Conservation (phyloP, 2,113 vertebrate species). For the Tapirus terrestris region DNA sequence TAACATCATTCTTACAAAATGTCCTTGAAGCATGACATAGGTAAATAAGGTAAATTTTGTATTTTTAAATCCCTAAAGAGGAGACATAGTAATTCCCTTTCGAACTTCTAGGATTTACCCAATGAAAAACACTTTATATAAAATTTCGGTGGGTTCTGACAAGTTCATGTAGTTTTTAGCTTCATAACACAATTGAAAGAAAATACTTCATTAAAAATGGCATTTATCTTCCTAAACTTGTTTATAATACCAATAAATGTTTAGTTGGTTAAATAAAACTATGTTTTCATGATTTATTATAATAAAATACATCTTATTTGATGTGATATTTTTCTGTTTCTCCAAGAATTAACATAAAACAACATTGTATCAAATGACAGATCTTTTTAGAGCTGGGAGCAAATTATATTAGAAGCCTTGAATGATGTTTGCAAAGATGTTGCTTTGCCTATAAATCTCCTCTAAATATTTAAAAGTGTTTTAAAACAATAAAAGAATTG, state of each 20-base stretch:
- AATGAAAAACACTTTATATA: neutral
- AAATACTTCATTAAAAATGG: slow-evolving; percentile 55
- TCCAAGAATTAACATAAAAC: slow-evolving; percentile 46
- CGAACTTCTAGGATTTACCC: neutral
- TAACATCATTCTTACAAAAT: neutral
- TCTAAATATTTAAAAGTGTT: slow-evolving; percentile 62
- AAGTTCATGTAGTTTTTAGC: neutral
- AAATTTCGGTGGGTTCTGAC: neutral
- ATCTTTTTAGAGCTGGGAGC: slow-evolving; percentile 33
- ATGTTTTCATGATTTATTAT: slow-evolving; percentile 30
- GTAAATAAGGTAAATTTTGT: neutral
- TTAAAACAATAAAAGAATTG: slow-evolving; percentile 55
- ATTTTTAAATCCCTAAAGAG: neutral
- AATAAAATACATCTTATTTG: slow-evolving; percentile 40
- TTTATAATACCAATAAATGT: slow-evolving; percentile 47
- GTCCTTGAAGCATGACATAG: neutral
- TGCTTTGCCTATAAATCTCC: slow-evolving; percentile 57
- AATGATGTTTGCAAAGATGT: slow-evolving; percentile 52
- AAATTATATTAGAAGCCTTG: slow-evolving; percentile 49
- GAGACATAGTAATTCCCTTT: neutral
- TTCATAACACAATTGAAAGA: neutral
- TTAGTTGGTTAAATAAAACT: slow-evolving; percentile 42
- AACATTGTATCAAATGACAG: slow-evolving; percentile 39
- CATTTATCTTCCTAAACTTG: slow-evolving; percentile 36
- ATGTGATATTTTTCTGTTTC: neutral